Evolutionary conservation across 2,888 invertebrate genomes (phyloP).

Genomic region (Thyatira batis): DNA sequence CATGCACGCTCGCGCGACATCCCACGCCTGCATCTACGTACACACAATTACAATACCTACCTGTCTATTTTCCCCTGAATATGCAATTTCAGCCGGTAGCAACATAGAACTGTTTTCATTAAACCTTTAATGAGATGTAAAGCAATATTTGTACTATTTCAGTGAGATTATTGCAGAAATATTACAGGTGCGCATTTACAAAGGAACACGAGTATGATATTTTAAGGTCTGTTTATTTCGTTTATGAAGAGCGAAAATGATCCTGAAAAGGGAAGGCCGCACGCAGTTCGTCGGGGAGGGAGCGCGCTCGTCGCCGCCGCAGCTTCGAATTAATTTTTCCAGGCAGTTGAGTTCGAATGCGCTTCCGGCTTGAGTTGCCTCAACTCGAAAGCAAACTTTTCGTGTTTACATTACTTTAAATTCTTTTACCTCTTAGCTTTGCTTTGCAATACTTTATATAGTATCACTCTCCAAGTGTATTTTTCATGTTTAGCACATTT

Average conservation of each 20-base stretch:
- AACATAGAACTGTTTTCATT: constrained; percentile 37
- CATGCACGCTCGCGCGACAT: constrained; percentile 30
- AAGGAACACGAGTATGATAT: constrained; percentile 44
- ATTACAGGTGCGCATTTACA: constrained; percentile 26
- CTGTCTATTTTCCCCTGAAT: constrained; percentile 37
- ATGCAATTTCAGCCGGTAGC: constrained; percentile 39
- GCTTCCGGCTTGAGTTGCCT: constrained; percentile 73
- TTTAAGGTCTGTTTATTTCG: constrained; percentile 52
- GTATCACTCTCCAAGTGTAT: constrained; percentile 61
- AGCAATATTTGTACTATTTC: constrained; percentile 27
- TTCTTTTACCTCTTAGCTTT: constrained; percentile 72
- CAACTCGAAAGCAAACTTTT: constrained; percentile 78
- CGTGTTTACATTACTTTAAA: constrained; percentile 78
- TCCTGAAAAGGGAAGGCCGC: constrained; percentile 49
- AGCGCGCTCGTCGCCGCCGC: constrained; percentile 50
- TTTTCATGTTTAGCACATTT: constrained; percentile 47
- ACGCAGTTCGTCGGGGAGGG: constrained; percentile 34
- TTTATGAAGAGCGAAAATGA: constrained; percentile 57
- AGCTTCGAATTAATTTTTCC: constrained; percentile 78
- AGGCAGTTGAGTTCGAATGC: constrained; percentile 79
- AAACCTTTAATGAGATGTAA: constrained; percentile 40
- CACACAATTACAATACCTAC: constrained; percentile 44
- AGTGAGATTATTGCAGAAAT: constrained; percentile 28
- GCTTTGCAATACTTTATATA: constrained; percentile 63
- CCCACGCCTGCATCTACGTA: constrained; percentile 21